Percentiles rank a stretch among this genome's conserved stretches.
Evolutionary conservation across 2,797 vertebrate species (phyloP).

Genomic region (Parotocinclus haroldoi): DNA sequence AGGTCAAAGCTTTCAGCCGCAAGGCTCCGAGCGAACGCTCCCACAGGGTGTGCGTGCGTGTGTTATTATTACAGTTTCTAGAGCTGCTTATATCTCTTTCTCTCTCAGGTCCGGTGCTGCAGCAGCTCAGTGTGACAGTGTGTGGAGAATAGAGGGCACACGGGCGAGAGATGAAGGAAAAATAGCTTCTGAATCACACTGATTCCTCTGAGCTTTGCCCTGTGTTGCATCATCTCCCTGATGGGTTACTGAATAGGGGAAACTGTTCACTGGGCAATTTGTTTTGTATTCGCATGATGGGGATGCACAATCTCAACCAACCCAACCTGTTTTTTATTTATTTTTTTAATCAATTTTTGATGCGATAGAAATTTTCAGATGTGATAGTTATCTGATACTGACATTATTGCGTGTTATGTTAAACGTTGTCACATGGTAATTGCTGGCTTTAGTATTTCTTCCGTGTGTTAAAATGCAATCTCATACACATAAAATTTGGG

Average conservation of each 20-base stretch:
- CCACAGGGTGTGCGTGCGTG: constrained; percentile 20
- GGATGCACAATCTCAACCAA: not conserved
- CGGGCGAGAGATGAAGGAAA: constrained; percentile 27
- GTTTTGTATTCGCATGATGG: not conserved
- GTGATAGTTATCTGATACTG: too few species aligned
- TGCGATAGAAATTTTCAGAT: too few species aligned
- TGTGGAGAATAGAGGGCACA: constrained; percentile 35
- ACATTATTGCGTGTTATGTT: too few species aligned
- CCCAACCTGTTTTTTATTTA: too few species aligned
- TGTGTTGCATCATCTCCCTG: constrained; percentile 70
- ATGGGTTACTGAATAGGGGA: constrained; percentile 52
- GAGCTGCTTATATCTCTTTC: constrained; percentile 22
- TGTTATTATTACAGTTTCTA: constrained; percentile 28
- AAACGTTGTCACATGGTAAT: too few species aligned
- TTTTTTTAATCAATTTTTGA: too few species aligned
- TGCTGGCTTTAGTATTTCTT: too few species aligned
- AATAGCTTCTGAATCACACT: constrained; percentile 59
- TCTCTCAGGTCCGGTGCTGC: constrained; percentile 16
- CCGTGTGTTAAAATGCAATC: too few species aligned
- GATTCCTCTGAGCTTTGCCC: constrained; percentile 65
- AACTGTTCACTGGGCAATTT: constrained; percentile 5
- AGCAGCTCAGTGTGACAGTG: constrained; percentile 10
- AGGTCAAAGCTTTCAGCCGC: constrained; percentile 44
- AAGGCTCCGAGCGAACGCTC: constrained; percentile 18
- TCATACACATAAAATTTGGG: too few species aligned